phyloP scores from a whole-genome alignment of 1,140 invertebrate genomes.

The Caenorhabditis tropicalis region DNA sequence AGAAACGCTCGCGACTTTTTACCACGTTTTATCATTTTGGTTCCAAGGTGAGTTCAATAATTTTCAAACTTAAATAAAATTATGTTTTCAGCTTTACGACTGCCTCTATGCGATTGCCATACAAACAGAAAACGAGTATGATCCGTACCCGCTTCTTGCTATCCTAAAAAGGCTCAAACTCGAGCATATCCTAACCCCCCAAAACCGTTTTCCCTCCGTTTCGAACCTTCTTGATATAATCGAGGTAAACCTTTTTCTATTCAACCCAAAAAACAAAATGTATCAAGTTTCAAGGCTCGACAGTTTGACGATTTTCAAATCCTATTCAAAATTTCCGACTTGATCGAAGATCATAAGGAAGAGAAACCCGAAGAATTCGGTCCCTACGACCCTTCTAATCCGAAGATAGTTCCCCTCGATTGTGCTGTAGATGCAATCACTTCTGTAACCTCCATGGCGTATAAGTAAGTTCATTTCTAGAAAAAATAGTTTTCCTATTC shows the following conservation, averaged over 20 bases:
- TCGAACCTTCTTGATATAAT: slow-evolving; percentile 19
- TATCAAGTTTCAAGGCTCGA: neutral
- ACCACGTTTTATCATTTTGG: slow-evolving; percentile 10
- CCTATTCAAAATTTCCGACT: slow-evolving; percentile 5
- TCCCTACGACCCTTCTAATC: neutral
- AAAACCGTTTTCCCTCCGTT: neutral
- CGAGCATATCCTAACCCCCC: neutral
- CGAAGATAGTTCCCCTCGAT: neutral
- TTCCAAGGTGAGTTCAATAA: neutral
- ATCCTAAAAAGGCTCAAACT: neutral
- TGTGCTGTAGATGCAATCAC: neutral
- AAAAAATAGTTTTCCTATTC: too few species aligned
- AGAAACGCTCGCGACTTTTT: neutral
- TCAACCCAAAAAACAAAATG: neutral
- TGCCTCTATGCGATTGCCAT: neutral
- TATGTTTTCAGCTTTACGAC: slow-evolving; percentile 8
- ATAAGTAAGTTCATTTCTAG: neutral
- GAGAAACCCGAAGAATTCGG: slow-evolving; percentile 10
- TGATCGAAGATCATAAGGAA: slow-evolving; percentile 1
- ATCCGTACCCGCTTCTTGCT: neutral
- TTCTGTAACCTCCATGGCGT: neutral
- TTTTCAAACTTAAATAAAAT: neutral
- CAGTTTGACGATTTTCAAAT: neutral
- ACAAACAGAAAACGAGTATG: neutral
- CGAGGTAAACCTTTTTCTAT: neutral